These are phyloP conservation scores for Heliconius hortense DNA, from an alignment of 2,888 invertebrate species.

Conservation along the genomic window DNA sequence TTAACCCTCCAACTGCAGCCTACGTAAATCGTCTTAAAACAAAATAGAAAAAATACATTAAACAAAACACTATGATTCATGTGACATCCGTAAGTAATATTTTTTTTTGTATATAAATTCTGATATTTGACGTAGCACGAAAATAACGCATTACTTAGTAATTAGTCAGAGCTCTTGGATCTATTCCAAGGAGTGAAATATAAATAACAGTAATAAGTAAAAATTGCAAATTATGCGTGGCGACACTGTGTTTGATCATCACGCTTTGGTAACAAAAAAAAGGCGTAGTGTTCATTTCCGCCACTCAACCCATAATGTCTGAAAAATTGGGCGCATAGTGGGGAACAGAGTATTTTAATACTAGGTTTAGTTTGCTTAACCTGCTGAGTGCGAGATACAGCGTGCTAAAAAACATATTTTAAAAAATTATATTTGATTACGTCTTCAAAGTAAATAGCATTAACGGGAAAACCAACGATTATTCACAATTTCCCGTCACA, in stretches of 20 bases:
- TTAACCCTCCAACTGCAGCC: too few species aligned
- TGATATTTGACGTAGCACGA: background rate
- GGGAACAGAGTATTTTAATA: too few species aligned
- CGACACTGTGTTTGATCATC: background rate
- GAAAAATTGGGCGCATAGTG: too few species aligned
- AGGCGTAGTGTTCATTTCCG: too few species aligned
- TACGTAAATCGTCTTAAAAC: too few species aligned
- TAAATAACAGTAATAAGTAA: background rate
- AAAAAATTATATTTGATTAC: background rate
- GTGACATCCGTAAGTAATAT: background rate
- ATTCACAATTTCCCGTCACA: constrained; percentile 19
- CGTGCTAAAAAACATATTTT: background rate
- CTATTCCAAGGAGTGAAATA: background rate
- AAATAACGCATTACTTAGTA: background rate
- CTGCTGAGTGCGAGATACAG: background rate
- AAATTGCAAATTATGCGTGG: background rate
- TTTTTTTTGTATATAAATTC: background rate
- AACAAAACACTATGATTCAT: background rate
- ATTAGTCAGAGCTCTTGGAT: background rate
- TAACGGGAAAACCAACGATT: background rate
- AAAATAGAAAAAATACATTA: too few species aligned
- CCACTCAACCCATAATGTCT: too few species aligned
- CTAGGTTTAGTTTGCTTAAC: background rate
- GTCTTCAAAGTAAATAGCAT: background rate
- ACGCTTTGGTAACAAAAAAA: too few species aligned